Conservation (phyloP, 2,888 invertebrate species). For the Diarsia rubi region DNA sequence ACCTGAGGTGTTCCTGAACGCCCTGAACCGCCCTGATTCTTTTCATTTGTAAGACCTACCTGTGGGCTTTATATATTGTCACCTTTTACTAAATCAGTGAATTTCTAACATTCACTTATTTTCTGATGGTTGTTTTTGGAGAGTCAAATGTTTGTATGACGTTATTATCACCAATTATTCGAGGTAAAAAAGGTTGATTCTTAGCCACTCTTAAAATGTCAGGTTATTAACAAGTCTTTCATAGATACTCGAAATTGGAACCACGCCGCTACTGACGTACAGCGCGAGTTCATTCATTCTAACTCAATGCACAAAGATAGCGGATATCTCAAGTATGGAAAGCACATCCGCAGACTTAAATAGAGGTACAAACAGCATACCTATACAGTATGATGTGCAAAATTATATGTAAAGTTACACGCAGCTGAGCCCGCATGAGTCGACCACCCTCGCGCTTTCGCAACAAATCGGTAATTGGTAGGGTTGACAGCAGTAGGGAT, state of each 20-base stretch:
- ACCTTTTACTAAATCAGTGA: constrained; percentile 2
- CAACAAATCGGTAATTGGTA: constrained; percentile 72
- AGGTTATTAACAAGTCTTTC: not conserved
- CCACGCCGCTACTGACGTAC: constrained; percentile 9
- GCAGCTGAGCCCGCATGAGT: constrained; percentile 88
- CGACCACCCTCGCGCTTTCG: constrained; percentile 84
- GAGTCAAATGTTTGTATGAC: not conserved
- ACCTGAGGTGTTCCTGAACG: constrained; percentile 17
- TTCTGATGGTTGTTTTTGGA: not conserved
- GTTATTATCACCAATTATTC: not conserved
- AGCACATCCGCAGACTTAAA: constrained; percentile 77
- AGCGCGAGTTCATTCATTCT: constrained; percentile 46
- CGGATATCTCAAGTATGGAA: constrained; percentile 79
- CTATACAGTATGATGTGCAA: constrained; percentile 71
- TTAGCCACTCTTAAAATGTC: not conserved
- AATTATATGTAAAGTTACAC: constrained; percentile 70
- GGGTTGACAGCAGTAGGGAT: constrained; percentile 62
- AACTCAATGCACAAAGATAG: constrained; percentile 61
- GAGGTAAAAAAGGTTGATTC: not conserved
- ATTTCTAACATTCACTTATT: not conserved
- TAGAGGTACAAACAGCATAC: constrained; percentile 62
- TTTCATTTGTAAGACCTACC: not conserved
- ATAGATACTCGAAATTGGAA: not conserved
- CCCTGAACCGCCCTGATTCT: not conserved
- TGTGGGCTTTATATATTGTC: not conserved